Base-by-base conservation (phyloP, 2,888 invertebrate genomes). In the Cheilosia impressa region DNA sequence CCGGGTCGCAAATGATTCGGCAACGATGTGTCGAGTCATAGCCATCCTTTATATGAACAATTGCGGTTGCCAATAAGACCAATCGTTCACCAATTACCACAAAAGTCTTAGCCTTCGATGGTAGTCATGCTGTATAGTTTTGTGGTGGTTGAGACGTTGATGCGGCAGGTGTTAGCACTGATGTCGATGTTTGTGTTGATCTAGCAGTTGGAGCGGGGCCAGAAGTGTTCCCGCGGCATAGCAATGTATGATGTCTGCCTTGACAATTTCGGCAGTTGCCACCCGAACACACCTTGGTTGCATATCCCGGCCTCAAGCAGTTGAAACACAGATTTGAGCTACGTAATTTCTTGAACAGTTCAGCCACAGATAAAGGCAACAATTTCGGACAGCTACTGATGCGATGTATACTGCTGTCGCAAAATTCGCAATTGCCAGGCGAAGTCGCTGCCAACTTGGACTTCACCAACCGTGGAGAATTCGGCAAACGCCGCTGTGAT, bases 371-470 rank as follows among this genome's bases (percentile, higher is more conserved):
- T 2, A 53, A 9, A 5, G 7, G 31, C 38, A 71, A 0, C 38
- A 58, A 58, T 38, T 55, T 73, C 5, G 63, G 55, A 22, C 65
- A 65, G 7, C 17, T 47, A 17, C 45, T 65, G 41, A 50, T 75
- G 13, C 75, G 75, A 47, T 75, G 65, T 4, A 10, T 50, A 2
- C 22, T 50, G 9, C 34, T 9, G 57, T 65, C 57, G 41, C 75
- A 75, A 38, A 57, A 75, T 34, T 75, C 55, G 2, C 65, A 75
- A 62, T 62, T 62, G 31, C 72, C 52, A 60, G 52, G 72, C 6
- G 53, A n/a, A 17, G 43, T 53, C 31, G 62, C 38, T 43, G 72
- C 62, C 53, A 53, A 62, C 5, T 62, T 72, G 2, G 41, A 15
- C 13, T 72, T 75, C 27, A 75, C 22, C 15, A 65, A 75, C 0